These are phyloP conservation scores for Sphenodon punctatus DNA, from an alignment of 2,797 vertebrate species.

Conservation along the genomic window DNA sequence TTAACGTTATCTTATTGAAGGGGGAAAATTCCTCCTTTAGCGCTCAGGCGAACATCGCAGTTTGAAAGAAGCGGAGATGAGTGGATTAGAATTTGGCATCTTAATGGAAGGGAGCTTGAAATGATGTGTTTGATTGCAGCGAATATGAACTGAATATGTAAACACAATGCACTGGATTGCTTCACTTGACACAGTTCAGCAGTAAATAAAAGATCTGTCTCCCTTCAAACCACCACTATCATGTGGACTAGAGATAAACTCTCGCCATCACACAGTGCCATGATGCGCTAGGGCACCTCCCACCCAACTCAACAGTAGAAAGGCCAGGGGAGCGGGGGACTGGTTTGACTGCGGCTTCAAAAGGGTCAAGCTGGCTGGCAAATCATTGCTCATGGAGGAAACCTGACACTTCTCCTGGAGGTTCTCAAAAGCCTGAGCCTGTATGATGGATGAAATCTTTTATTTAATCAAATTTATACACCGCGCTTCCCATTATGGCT, in stretches of 20 bases:
- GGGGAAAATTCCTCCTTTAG: slow-evolving; percentile 21
- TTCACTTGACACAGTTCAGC: not conserved
- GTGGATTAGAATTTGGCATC: not conserved
- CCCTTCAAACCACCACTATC: not conserved
- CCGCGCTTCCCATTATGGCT: too few species aligned
- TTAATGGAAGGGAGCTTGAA: slow-evolving; percentile 23
- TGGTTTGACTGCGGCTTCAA: not conserved
- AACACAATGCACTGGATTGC: not conserved
- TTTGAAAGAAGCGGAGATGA: not conserved
- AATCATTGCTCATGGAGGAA: too few species aligned
- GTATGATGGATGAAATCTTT: too few species aligned
- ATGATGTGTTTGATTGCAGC: not conserved
- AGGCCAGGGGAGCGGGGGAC: not conserved
- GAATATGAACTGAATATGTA: slow-evolving; percentile 6
- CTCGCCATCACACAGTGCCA: not conserved
- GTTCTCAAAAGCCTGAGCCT: too few species aligned
- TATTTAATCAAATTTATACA: too few species aligned
- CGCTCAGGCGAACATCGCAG: slow-evolving; percentile 28
- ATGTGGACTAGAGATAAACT: not conserved
- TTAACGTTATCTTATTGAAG: slow-evolving; percentile 26
- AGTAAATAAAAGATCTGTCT: not conserved
- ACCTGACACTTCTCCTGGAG: too few species aligned
- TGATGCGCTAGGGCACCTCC: too few species aligned
- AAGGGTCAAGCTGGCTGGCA: not conserved
- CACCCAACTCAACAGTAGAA: not conserved